Evolutionary conservation across 2,797 vertebrate species (phyloP).

Genomic region (Neoniphon sammara): DNA sequence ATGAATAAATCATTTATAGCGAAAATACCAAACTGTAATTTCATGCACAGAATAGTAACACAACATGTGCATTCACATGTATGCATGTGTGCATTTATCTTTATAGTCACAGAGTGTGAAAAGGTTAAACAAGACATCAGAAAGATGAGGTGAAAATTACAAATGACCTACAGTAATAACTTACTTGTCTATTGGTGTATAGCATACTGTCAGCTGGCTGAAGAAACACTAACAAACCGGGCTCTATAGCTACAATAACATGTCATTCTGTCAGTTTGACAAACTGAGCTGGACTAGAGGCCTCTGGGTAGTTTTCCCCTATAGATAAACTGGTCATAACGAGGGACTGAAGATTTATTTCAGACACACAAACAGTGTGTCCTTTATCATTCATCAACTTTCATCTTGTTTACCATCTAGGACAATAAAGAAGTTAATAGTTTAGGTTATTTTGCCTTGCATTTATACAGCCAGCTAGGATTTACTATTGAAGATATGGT

Average conservation of each 20-base stretch:
- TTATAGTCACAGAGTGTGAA: slow-evolving; percentile 33
- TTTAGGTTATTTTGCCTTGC: neutral
- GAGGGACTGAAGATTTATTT: slow-evolving; percentile 38
- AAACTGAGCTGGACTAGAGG: slow-evolving; percentile 40
- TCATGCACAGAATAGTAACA: no score
- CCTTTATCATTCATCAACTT: slow-evolving; percentile 32
- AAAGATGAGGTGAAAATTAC: slow-evolving; percentile 55
- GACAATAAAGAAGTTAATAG: neutral
- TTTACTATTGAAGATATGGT: neutral
- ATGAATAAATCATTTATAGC: neutral
- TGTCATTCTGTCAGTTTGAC: slow-evolving; percentile 62
- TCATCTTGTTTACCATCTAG: slow-evolving; percentile 9
- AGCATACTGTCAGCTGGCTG: slow-evolving; percentile 36
- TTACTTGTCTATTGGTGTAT: slow-evolving; percentile 38
- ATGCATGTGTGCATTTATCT: neutral
- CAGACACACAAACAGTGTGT: slow-evolving; percentile 37
- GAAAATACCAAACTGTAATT: neutral
- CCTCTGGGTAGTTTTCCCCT: slow-evolving; percentile 40
- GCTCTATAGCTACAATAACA: slow-evolving; percentile 60
- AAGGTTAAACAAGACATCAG: slow-evolving; percentile 35
- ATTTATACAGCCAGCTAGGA: neutral
- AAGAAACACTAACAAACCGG: slow-evolving; percentile 31
- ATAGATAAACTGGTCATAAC: slow-evolving; percentile 56
- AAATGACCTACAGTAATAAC: slow-evolving; percentile 32
- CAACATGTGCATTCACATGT: neutral